Evolutionary conservation across 2,797 vertebrate genomes (phyloP).

Genomic region (Darevskia nairensis): DNA sequence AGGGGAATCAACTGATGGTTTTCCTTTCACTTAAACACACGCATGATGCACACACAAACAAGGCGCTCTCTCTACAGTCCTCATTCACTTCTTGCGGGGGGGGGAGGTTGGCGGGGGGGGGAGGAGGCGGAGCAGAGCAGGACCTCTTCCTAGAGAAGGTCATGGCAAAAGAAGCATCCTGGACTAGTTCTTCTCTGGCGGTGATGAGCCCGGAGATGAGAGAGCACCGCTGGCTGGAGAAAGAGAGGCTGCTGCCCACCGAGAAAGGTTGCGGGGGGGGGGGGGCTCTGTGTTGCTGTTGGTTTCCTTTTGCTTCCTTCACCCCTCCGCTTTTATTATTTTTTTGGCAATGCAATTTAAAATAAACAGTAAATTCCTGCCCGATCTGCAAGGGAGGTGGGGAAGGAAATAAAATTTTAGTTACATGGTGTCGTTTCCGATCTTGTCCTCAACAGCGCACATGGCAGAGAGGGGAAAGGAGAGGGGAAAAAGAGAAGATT

Average conservation of each 20-base stretch:
- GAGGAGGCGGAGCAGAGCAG: too few species aligned
- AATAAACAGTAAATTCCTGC: neutral
- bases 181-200: too few species aligned
- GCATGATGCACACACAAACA: neutral
- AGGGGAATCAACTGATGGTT: neutral
- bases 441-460: neutral
- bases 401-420: neutral
- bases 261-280: too few species aligned
- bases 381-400: too few species aligned
- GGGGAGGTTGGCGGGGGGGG: too few species aligned
- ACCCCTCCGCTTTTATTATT: too few species aligned
- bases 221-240: too few species aligned
- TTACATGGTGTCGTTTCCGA: too few species aligned
- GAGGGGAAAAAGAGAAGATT: neutral
- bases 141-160: neutral
- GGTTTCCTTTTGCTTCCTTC: too few species aligned
- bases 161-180: neutral
- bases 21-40: neutral
- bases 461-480: neutral
- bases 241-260: too few species aligned
- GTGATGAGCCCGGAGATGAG: too few species aligned
- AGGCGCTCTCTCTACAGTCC: neutral
- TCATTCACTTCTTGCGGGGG: neutral
- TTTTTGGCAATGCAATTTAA: neutral
- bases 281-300: neutral